Base-by-base conservation (phyloP, 2,113 vertebrate genomes). In the Megatriorchis doriae region DNA sequence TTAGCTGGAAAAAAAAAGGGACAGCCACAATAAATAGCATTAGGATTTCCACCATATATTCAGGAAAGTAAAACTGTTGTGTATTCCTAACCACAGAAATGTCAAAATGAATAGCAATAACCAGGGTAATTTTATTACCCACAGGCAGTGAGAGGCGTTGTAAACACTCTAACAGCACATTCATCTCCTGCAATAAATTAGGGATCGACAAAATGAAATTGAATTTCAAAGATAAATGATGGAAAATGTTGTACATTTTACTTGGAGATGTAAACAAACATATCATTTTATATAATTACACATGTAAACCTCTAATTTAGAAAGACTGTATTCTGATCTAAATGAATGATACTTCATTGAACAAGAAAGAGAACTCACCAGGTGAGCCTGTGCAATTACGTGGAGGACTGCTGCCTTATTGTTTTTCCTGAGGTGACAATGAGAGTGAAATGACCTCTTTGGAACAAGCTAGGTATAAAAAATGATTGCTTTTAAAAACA, bases 281-380 rank as follows among this genome's bases (percentile, higher is more conserved):
- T 97, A 97, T 97, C 91, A 97, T 97, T 97, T 98, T 88, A 97
- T 95, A 93, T 96, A 97, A 98, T 97, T 98, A 97, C 90, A 96
- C 81, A 73, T 82, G 92, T 90, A 97, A 98, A 93, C 96, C 96
- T 94, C 96, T 95, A 95, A 97, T 98, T 98, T 97, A 94, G 92
- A 90, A 82, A 78, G 93, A 53, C 81, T 74, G 86, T 52, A 93
- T 67, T 82, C 87, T 87, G 95, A 95, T 92, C 82, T 93, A 95
- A 96, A 95, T 88, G 93, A 97, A 91, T 96, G 97, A 97, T 94
- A 94, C 77, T 97, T 73, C 86, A 93, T 6, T 79, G 87, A 94
- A 86, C 50, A 87, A 86, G 80, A 90, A 92, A 59, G 80, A 90
- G 86, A 91, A 81, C 53, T 47, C 88, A 96, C 43, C 74, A 75